phyloP scores from a whole-genome alignment of 2,113 vertebrate species.

The Mus musculus region DNA sequence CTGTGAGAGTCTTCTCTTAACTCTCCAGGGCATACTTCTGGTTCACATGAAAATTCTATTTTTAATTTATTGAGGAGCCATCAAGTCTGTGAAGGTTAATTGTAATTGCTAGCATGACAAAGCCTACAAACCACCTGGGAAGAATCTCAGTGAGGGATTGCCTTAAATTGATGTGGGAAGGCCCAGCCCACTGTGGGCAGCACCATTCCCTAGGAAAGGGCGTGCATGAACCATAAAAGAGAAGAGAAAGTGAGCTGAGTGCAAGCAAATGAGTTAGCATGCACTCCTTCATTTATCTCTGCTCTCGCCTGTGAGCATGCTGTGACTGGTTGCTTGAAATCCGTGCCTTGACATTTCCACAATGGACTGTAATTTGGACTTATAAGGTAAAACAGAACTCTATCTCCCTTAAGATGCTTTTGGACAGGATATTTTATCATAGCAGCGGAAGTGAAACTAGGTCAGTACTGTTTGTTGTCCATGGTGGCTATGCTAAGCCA shows the following conservation, averaged over 20 bases:
- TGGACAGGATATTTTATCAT: background rate
- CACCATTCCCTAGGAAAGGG: background rate
- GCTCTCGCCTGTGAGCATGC: background rate
- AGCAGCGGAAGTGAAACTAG: background rate
- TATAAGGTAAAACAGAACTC: background rate
- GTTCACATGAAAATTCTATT: background rate
- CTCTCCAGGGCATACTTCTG: background rate
- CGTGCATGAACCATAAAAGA: background rate
- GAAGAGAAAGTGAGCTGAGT: background rate
- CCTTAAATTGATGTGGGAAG: background rate
- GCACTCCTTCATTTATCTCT: background rate
- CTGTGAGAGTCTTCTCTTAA: background rate
- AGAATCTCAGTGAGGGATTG: background rate
- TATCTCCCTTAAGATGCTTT: background rate
- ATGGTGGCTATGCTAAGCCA: background rate
- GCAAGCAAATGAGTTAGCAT: background rate
- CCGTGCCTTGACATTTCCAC: background rate
- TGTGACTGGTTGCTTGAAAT: background rate
- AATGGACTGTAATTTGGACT: background rate
- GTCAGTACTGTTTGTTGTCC: background rate
- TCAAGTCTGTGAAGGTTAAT: too few species aligned
- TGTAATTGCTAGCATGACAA: background rate
- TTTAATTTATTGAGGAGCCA: background rate
- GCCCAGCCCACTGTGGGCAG: background rate
- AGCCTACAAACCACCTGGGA: background rate